These are phyloP conservation scores for Ceratina calcarata DNA, from an alignment of 1,140 invertebrate species.

Conservation along the genomic window DNA sequence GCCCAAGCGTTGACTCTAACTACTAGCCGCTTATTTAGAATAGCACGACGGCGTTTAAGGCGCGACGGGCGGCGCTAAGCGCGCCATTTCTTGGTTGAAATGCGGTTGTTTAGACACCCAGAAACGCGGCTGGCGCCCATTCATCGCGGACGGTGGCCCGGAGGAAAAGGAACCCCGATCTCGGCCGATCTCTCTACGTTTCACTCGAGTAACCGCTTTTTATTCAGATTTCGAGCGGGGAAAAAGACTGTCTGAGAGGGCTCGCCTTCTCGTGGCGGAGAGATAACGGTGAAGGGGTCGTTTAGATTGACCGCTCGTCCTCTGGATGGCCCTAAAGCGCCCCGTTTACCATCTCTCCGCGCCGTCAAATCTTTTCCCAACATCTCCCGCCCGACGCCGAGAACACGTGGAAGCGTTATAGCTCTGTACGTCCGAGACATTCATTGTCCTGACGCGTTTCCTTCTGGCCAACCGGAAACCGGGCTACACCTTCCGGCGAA, in stretches of 20 bases:
- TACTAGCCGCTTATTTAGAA: slow-evolving; percentile 27
- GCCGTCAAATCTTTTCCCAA: slow-evolving; percentile 72
- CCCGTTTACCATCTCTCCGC: slow-evolving; percentile 75
- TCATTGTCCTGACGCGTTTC: slow-evolving; percentile 35
- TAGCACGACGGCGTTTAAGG: slow-evolving; percentile 28
- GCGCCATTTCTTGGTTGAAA: slow-evolving; percentile 51
- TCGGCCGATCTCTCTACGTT: slow-evolving; percentile 48
- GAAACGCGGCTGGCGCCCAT: slow-evolving; percentile 44
- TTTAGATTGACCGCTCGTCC: slow-evolving; percentile 79
- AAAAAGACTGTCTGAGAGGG: slow-evolving; percentile 33
- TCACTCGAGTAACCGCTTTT: slow-evolving; percentile 57
- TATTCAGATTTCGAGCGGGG: slow-evolving; percentile 66
- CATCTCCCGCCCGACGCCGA: slow-evolving; percentile 47
- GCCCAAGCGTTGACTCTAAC: neutral
- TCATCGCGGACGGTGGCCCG: slow-evolving; percentile 43
- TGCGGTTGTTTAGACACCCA: slow-evolving; percentile 54
- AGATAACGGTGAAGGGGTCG: slow-evolving; percentile 72
- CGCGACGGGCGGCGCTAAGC: slow-evolving; percentile 50
- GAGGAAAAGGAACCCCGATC: slow-evolving; percentile 46
- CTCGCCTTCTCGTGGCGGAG: slow-evolving; percentile 48
- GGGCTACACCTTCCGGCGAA: too few species aligned
- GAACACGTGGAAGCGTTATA: slow-evolving; percentile 28
- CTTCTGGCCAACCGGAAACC: neutral
- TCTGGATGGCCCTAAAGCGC: slow-evolving; percentile 77
- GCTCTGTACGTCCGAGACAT: neutral